Evolutionary conservation across 2,797 vertebrate genomes (phyloP).

Genomic region (Pseudochirops corinnae): DNA sequence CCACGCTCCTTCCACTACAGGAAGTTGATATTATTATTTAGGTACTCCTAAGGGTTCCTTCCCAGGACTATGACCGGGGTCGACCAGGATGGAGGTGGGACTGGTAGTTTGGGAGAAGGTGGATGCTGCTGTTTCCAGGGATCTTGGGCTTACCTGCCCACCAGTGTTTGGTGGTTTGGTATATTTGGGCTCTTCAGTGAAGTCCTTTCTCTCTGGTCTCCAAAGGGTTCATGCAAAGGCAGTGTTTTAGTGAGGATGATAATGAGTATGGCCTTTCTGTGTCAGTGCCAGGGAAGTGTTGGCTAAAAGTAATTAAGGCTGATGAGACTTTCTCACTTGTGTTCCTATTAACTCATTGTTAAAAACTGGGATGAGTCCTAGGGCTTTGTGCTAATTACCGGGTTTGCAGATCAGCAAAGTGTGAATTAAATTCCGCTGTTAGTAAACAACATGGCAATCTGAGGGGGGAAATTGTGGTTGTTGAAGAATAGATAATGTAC

Average conservation of each 20-base stretch:
- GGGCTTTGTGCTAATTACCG: slow-evolving; percentile 14
- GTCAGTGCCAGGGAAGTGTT: neutral
- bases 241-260: neutral
- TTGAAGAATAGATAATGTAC: rapidly evolving
- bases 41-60: neutral
- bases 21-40: neutral
- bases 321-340: neutral
- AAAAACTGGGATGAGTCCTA: neutral
- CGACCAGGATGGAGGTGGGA: neutral
- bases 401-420: slow-evolving; percentile 39
- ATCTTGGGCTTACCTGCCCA: neutral
- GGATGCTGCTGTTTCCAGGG: neutral
- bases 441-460: slow-evolving; percentile 57
- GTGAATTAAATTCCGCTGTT: slow-evolving; percentile 24
- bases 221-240: neutral
- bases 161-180: neutral
- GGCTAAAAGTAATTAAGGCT: slow-evolving; percentile 1
- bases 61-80: neutral
- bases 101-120: neutral
- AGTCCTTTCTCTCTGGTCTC: neutral
- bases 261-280: neutral
- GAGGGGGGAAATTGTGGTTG: slow-evolving; percentile 63
- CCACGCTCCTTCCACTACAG: neutral
- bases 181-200: neutral
- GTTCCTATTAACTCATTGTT: slow-evolving; percentile 36